Evolutionary conservation across 2,888 invertebrate genomes (phyloP), one percentile per base, ranked within the genome.

Genomic region (Melanophora roralis): DNA sequence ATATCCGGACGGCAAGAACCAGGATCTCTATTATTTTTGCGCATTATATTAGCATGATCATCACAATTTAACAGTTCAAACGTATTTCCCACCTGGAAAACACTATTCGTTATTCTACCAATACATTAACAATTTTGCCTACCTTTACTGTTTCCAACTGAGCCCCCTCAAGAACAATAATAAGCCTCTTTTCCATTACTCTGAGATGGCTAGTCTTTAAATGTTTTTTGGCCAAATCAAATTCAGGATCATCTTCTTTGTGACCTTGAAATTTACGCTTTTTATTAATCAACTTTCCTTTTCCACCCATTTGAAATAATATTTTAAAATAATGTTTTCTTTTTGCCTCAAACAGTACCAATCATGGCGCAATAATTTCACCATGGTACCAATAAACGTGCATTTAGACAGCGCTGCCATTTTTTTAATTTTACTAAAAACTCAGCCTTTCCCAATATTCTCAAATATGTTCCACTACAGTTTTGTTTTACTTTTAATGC

Each of bases 101-200:
- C 23, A 7, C 23, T 2, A 21, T 1, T 1, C 8, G n/a, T n/a
- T n/a, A n/a, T n/a, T n/a, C n/a, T n/a, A n/a, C n/a, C n/a, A n/a
- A n/a, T n/a, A 1, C 19, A 21, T n/a, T 53, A 19, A 32, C 21
- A 27, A 16, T 32, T 14, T 2, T 5, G 36, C 86, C 86, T 89
- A 98, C 98, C 92, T 98, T 99, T 0, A 98, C 97, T 49, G 97
- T 96, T 91, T 99, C 99, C 65, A 99, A 90, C 86, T 98, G 98
- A 3, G 99, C 98, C 74, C 95, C 94, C 91, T 98, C 98, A 68
- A 99, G 90, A 75, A 99, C 93, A 45, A 99, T 93, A 83, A 99
- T 96, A 19, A 99, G 91, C 60, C 98, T 94, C 89, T 98, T 97
- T 85, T 97, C 96, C 89, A 95, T 94, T 84, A 96, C 94, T 85